Evolutionary conservation across 2,113 vertebrate species (phyloP), one percentile per base, ranked within the genome.

Genomic region (Equus quagga): DNA sequence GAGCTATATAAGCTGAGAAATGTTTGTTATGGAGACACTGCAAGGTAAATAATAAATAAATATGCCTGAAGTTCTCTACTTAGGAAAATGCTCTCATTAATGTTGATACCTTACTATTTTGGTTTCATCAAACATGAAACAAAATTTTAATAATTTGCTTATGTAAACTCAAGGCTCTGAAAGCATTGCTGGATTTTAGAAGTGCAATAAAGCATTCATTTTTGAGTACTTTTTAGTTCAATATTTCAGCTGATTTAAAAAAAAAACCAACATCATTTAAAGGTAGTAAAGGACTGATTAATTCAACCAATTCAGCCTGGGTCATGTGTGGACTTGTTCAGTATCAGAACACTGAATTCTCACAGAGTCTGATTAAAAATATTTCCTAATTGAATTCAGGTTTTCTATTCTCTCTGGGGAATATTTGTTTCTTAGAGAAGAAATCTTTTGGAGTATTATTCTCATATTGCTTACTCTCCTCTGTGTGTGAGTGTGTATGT

Each of bases 211-310:
- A 85, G 28, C 26, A 89, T 86, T 97, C 41, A 76, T 85, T 92
- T 88, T 92, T n/a, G 3, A 36, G 36, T 93, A 96, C 86, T 91
- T 97, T 95, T 93, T 24, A 97, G 54, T 90, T 84, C 88, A 91
- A 86, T 86, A 89, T 51, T 93, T 90, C 15, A 69, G n/a, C 19
- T 80, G 33, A 76, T 56, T 79, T 3, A 62, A 67, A 31, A 76
- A 56, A 54, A 21, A 81, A 46, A 41, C 36, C 36, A 41, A 46
- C 49, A 5, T 81, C 18, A 76, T 54, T 89, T 85, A 88, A 94
- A 81, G 65, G 36, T 86, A 93, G 91, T 89, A 80, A 90, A 90
- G 31, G 12, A 75, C 28, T 73, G 31, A 79, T 49, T 84, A 69
- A 96, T 49, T 93, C 95, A 91, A 79, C 12, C 28, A 65, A 24